phyloP scores from a whole-genome alignment of 2,113 vertebrate species.

The Rhinopomastus cyanomelas region DNA sequence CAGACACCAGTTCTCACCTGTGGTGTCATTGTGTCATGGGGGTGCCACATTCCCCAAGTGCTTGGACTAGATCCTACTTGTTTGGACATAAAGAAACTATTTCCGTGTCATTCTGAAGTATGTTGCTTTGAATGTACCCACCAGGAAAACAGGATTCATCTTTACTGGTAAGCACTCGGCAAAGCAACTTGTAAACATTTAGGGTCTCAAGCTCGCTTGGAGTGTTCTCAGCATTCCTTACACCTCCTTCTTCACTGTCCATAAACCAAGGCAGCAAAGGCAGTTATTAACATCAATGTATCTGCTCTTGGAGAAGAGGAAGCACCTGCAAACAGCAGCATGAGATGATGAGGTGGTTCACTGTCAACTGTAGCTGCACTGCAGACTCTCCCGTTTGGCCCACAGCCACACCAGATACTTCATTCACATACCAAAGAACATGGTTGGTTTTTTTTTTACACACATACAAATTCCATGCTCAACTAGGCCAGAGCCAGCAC shows the following conservation, averaged over 20 bases:
- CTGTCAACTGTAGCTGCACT: background rate
- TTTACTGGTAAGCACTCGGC: background rate
- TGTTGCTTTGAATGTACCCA: background rate
- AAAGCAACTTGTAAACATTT: background rate
- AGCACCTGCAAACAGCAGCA: fast-evolving
- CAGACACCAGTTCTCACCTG: background rate
- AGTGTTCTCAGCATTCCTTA: background rate
- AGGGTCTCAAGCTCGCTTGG: background rate
- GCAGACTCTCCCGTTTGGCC: background rate
- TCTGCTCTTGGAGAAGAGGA: too few species aligned
- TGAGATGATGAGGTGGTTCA: background rate
- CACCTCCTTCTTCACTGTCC: background rate
- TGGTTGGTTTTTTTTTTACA: background rate
- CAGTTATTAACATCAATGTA: fast-evolving
- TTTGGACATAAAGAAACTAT: background rate
- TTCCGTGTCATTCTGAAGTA: background rate
- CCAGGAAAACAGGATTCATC: background rate
- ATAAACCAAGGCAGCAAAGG: background rate
- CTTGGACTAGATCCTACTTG: background rate
- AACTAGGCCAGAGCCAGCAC: background rate
- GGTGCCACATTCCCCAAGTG: fast-evolving
- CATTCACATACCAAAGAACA: background rate
- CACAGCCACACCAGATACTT: background rate
- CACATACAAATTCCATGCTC: background rate
- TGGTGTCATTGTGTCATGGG: fast-evolving